Conservation (phyloP, 2,797 vertebrate genomes). For the Hippoglossus hippoglossus region DNA sequence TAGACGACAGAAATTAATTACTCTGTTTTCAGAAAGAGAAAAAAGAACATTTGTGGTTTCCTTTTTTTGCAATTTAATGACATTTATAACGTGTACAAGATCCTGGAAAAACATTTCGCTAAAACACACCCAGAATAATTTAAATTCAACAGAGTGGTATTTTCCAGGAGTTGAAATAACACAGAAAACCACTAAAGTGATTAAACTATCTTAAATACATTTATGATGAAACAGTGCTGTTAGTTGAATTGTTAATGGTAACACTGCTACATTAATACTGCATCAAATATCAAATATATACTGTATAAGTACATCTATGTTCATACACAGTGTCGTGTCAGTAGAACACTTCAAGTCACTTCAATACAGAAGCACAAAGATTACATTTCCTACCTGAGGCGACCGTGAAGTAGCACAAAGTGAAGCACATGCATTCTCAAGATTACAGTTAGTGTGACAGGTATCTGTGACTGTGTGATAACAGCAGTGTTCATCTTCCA, state of each 20-base stretch:
- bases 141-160: too few species aligned
- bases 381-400: constrained; percentile 1
- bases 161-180: constrained; percentile 8
- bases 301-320: constrained; percentile 37
- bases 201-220: constrained; percentile 12
- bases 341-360: background rate
- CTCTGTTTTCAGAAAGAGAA: constrained; percentile 7
- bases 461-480: constrained; percentile 24
- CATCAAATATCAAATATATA: constrained; percentile 60
- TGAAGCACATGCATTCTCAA: constrained; percentile 11
- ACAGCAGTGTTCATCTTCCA: constrained; percentile 15
- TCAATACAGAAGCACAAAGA: constrained; percentile 8
- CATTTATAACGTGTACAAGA: constrained; percentile 21
- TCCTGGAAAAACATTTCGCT: constrained; percentile 20
- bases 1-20: background rate
- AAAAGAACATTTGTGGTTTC: background rate
- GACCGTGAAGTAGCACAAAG: too few species aligned
- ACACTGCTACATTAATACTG: constrained; percentile 39
- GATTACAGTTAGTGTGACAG: constrained; percentile 23
- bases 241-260: constrained; percentile 21
- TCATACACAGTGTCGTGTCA: constrained; percentile 16
- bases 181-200: constrained; percentile 1
- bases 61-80: constrained; percentile 33
- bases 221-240: constrained; percentile 20
- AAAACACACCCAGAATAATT: constrained; percentile 12